Base-by-base conservation (phyloP, 2,113 vertebrate species). In the Eubucco bourcierii region DNA sequence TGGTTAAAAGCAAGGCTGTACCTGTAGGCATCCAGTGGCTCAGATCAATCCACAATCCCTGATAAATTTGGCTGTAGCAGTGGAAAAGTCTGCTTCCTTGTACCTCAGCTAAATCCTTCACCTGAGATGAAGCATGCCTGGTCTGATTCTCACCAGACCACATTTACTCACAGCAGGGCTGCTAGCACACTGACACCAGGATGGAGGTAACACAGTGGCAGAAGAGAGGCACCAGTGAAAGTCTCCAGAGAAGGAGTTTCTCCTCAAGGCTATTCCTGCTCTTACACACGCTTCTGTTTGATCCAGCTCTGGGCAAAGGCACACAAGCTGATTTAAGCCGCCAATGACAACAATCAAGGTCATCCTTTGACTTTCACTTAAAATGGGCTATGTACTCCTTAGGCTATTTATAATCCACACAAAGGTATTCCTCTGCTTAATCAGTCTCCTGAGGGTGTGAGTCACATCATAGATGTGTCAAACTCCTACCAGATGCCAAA, bases 391-490 rank as follows among this genome's bases (percentile, higher is more conserved):
- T 19, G 37, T 25, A 6, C 21, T 65, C 46, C 59, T 47, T 14
- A 25, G 68, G 73, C 68, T 72, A 76, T 94, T 80, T 76, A 84
- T 80, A 88, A 72, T 47, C 33, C 29, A 14, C 33, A 12, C 53
- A 31, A 84, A 84, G 59, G 46, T 71, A 7, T 34, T 87, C 27
- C 46, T 87, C 37, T 52, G 25, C 28, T 31, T 16, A 11, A 9
- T 8, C 77, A 60, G 58, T 11, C 27, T 74, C 70, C 66, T 16
- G 66, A 52, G 66, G 37, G 29, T 1, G 29, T 34, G 41, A 84
- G n/a, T 64, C 78, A 31, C 74, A 2, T 39, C 2, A 0, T 1
- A 1, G n/a, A 7, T 13, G 33, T 28, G 13, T 12, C 4, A 1
- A 37, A 28, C 41, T 87, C 67, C 44, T 4, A 3, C 29, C 60